Base-by-base conservation (phyloP, 2,888 invertebrate genomes). In the Sturmia bella region DNA sequence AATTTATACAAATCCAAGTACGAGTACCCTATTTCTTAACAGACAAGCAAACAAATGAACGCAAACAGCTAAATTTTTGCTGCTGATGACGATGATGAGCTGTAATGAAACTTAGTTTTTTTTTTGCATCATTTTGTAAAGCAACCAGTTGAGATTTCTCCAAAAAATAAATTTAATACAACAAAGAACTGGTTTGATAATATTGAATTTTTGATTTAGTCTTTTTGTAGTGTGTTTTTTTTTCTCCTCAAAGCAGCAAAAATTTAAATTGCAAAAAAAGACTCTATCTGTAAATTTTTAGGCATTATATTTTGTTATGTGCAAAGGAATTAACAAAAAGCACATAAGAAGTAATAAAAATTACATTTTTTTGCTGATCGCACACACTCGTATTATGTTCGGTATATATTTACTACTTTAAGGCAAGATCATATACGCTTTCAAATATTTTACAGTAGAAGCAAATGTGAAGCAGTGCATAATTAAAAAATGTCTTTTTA, bases 71-170 rank as follows among this genome's bases (percentile, higher is more conserved):
- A 76, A 73, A 66, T 61, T 73, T 79, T 73, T 74, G 68, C 61
- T 69, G 56, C 66, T 70, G 48, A 63, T 57, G 39, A 61, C 19
- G 45, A 52, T 59, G 73, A 76, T 80, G 76, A 70, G 76, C 72
- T 73, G 78, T 79, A 79, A 79, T 76, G 80, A 72, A 76, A 72
- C 76, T 72, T 43, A 64, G 68, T 17, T 39, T 66, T 15, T 59
- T 59, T 43, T 57, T 48, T 37, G 9, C 41, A 43, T 7, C 43
- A 19, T 63, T 73, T 63, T 52, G 63, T 68, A 57, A 77, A 70
- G 43, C 78, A 75, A 82, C 82, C 74, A 82, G 82, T 82, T 74
- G 82, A 73, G 78, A 82, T 82, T 82, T 82, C 82, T 82, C 82
- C 82, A 75, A 82, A 78, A 43, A 41, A 17, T 37, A 39, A 74